phyloP scores from a whole-genome alignment of 2,888 invertebrate species.

The Hypomecis punctinalis region DNA sequence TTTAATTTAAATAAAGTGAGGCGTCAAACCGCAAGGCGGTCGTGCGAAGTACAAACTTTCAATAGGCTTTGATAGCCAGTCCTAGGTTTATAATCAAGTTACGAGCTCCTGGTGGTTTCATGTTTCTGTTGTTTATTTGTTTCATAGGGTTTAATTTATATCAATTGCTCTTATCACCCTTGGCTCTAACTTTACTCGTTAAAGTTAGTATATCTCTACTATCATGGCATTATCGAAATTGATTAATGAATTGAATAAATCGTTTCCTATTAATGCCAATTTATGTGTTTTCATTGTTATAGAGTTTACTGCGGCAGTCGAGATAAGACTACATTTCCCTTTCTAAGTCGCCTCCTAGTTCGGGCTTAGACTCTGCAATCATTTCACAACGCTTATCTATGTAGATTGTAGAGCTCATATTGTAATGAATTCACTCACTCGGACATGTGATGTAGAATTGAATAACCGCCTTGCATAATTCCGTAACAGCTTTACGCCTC shows the following conservation, averaged over 20 bases:
- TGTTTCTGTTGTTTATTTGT: conserved; percentile 34
- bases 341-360: conserved; percentile 24
- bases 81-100: conserved; percentile 42
- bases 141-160: conserved; percentile 6
- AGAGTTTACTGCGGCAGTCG: conserved; percentile 28
- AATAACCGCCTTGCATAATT: conserved; percentile 55
- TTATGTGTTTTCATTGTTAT: conserved; percentile 30
- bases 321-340: conserved; percentile 32
- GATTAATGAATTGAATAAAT: conserved; percentile 28
- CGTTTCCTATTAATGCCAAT: conserved; percentile 30
- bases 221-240: conserved; percentile 4
- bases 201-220: not conserved
- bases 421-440: conserved; percentile 39
- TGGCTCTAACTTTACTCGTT: not conserved
- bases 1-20: conserved; percentile 41
- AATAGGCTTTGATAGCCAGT: conserved; percentile 44
- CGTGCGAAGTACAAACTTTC: conserved; percentile 40
- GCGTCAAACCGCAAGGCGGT: conserved; percentile 48
- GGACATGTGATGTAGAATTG: conserved; percentile 42
- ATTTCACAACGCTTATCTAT: conserved; percentile 45
- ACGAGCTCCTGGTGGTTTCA: conserved; percentile 37
- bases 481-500: conserved; percentile 48
- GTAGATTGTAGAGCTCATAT: conserved; percentile 43
- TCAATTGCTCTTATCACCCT: conserved; percentile 15
- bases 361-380: conserved; percentile 32